These are phyloP conservation scores for Cephus nigrinus DNA, from an alignment of 2,888 invertebrate species.

Conservation along the genomic window DNA sequence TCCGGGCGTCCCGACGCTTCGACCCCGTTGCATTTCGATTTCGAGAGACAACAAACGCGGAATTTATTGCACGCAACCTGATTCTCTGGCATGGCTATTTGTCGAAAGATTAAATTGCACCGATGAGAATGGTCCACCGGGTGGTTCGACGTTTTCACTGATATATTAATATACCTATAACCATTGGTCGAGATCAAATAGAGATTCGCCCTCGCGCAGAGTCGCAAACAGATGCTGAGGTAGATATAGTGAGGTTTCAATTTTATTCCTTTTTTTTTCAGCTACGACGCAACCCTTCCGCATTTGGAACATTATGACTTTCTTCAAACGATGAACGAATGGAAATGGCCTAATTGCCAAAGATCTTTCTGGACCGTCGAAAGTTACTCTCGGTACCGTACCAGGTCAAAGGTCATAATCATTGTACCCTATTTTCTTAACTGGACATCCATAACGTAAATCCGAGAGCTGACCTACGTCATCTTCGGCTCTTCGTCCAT, in stretches of 20 bases:
- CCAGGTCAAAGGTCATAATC: no score
- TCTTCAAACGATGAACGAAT: not conserved
- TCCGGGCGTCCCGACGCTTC: not conserved
- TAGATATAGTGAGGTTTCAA: not conserved
- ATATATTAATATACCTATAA: not conserved
- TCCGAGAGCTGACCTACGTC: no score
- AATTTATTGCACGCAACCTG: conserved; percentile 32
- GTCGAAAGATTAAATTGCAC: conserved; percentile 37
- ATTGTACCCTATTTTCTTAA: no score
- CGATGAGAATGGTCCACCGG: conserved; percentile 4
- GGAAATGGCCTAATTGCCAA: not conserved
- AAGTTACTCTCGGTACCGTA: not conserved
- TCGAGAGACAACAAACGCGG: not conserved
- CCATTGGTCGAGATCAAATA: not conserved
- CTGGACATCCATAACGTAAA: no score
- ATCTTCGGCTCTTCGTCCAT: no score
- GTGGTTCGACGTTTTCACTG: not conserved
- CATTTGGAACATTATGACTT: not conserved
- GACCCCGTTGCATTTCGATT: not conserved
- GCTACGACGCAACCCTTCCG: not conserved
- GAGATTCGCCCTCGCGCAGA: not conserved
- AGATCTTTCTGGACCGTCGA: not conserved
- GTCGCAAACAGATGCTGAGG: not conserved
- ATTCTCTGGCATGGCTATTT: conserved; percentile 29
- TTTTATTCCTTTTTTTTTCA: not conserved